phyloP scores from a whole-genome alignment of 2,888 invertebrate species.

The Drosophila differens region DNA sequence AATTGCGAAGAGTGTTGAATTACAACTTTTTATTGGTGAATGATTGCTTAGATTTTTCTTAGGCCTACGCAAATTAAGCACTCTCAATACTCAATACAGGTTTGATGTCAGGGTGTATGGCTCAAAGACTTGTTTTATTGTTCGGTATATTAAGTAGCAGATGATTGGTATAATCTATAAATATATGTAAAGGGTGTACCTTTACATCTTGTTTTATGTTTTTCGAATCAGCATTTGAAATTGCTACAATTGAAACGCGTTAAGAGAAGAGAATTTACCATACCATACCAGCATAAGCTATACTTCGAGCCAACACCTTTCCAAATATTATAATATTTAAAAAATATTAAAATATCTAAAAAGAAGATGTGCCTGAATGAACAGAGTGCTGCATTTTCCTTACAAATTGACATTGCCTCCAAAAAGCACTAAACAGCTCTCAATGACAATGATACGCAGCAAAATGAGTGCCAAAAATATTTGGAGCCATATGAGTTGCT shows the following conservation, averaged over 20 bases:
- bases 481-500: background rate
- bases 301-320: background rate
- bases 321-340: background rate
- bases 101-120: background rate
- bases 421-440: constrained; percentile 37
- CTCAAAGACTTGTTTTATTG: background rate
- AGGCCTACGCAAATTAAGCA: constrained; percentile 31
- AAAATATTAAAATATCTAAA: no score
- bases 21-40: constrained; percentile 39
- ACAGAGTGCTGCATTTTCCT: constrained; percentile 18
- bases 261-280: background rate
- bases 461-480: constrained; percentile 32
- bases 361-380: constrained; percentile 21
- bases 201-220: background rate
- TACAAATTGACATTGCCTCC: constrained; percentile 58
- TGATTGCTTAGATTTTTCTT: constrained; percentile 10
- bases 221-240: background rate
- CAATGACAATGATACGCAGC: constrained; percentile 21
- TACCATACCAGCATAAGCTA: background rate
- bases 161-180: background rate
- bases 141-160: background rate
- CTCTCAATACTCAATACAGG: background rate
- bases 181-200: background rate
- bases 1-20: constrained; percentile 47
- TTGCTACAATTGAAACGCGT: background rate